Conservation (phyloP, 2,113 vertebrate species). For the Falcunculus frontatus region DNA sequence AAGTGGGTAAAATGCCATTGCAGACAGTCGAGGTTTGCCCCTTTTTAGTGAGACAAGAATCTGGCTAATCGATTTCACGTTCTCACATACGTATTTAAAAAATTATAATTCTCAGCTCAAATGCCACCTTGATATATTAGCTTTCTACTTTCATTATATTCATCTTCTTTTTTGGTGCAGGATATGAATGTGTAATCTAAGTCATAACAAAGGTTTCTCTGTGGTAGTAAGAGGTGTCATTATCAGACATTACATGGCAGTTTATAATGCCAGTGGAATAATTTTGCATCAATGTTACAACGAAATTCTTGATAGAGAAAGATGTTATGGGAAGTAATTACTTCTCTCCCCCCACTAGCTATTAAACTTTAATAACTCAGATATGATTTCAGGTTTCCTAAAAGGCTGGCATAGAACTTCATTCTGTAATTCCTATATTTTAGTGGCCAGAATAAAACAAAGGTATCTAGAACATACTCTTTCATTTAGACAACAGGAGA, state of each 20-base stretch:
- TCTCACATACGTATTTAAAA: neutral
- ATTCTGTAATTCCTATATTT: neutral
- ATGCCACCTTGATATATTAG: neutral
- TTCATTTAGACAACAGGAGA: neutral
- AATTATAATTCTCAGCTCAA: neutral
- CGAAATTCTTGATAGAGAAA: slow-evolving; percentile 9
- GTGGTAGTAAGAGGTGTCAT: neutral
- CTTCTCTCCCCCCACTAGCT: neutral
- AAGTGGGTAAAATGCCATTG: neutral
- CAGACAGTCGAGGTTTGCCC: neutral
- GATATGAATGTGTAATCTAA: neutral
- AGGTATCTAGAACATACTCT: neutral
- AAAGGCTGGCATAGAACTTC: neutral
- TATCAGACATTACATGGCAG: neutral
- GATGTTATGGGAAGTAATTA: slow-evolving; percentile 5
- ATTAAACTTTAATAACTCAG: slow-evolving; percentile 15
- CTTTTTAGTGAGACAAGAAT: neutral
- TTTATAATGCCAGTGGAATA: slow-evolving; percentile 43
- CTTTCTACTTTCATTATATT: neutral
- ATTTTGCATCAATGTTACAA: slow-evolving; percentile 21
- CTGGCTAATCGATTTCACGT: neutral
- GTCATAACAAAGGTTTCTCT: slow-evolving; percentile 9
- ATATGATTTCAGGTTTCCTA: neutral
- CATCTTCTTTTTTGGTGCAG: neutral
- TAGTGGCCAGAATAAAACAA: neutral